Base-by-base conservation (phyloP, 2,888 invertebrate genomes). In the Silvanus unidentatus region DNA sequence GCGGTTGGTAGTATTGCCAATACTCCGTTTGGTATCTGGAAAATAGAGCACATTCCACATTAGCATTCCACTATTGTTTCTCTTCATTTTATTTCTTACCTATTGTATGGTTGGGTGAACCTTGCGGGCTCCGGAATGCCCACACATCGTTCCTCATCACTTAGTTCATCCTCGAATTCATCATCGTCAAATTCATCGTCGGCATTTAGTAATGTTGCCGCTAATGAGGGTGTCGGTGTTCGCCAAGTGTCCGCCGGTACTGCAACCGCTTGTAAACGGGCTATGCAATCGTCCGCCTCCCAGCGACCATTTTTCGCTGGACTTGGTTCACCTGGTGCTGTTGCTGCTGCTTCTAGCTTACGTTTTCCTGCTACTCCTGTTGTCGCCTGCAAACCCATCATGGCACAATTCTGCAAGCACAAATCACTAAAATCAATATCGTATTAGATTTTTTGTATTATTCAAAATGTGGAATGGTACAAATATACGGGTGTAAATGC, bases 371-470 rank as follows among this genome's bases (percentile, higher is more conserved):
- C 57, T 52, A 55, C 56, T 66, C 79, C 79, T 73, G 82, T 79
- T 71, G 81, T 79, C 69, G 81, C 80, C 78, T 83, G 82, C 75
- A 83, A 77, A 80, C 82, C 82, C 82, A 82, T 83, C 78, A 82
- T 81, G 78, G 80, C 81, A 79, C 77, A 77, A 71, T 77, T 77
- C 76, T 77, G 72, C 1, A 69, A 32, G 28, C 11, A 60, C 34
- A 43, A 52, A 46, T 37, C 11, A 34, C 13, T 34, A 12, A 13
- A 29, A 34, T 22, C 22, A 34, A 34, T 34, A 12, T 9, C 29
- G 29, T 11, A 39, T 42, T 39, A 16, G 38, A 43, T 14, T 28
- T 39, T 38, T 38, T 9, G n/a, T n/a, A n/a, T n/a, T n/a, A n/a
- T n/a, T n/a, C n/a, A n/a, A n/a, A n/a, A n/a, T n/a, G n/a, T n/a